Conservation (phyloP, 2,113 vertebrate species). For the Ovis canadensis region DNA sequence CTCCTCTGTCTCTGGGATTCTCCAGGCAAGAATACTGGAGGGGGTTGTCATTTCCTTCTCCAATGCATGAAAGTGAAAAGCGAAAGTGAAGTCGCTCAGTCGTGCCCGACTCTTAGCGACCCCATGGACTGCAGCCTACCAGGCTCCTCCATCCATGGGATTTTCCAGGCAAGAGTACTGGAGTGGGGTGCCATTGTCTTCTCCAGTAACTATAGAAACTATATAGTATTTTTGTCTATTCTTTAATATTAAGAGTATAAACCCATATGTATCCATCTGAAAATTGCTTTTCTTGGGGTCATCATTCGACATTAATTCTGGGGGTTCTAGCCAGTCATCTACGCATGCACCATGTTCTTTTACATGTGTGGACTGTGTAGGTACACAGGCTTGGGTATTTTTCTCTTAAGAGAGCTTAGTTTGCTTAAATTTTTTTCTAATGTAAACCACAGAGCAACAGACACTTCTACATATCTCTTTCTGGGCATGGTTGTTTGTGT, state of each 20-base stretch:
- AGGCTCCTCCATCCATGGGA: too few species aligned
- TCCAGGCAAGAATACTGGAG: too few species aligned
- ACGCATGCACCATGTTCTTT: background rate
- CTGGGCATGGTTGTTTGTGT: background rate
- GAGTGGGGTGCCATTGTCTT: too few species aligned
- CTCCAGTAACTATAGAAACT: background rate
- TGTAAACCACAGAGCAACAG: background rate
- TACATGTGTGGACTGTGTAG: background rate
- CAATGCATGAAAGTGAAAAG: too few species aligned
- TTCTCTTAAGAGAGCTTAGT: background rate
- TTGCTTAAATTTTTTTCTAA: background rate
- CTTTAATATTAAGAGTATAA: background rate
- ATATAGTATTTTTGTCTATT: background rate
- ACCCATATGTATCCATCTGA: background rate
- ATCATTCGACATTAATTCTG: background rate
- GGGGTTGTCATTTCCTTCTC: too few species aligned
- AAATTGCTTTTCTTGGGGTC: background rate
- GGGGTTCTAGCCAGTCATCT: background rate
- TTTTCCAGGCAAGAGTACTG: too few species aligned
- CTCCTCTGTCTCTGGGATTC: too few species aligned
- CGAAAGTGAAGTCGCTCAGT: too few species aligned
- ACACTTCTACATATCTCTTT: background rate
- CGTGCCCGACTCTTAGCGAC: too few species aligned
- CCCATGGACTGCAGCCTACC: too few species aligned
- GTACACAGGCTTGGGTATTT: background rate